A percentile compares a stretch with the other conserved stretches of the same genome.
Evolutionary conservation across 2,113 vertebrate species (phyloP).

Genomic region (Lophius piscatorius): DNA sequence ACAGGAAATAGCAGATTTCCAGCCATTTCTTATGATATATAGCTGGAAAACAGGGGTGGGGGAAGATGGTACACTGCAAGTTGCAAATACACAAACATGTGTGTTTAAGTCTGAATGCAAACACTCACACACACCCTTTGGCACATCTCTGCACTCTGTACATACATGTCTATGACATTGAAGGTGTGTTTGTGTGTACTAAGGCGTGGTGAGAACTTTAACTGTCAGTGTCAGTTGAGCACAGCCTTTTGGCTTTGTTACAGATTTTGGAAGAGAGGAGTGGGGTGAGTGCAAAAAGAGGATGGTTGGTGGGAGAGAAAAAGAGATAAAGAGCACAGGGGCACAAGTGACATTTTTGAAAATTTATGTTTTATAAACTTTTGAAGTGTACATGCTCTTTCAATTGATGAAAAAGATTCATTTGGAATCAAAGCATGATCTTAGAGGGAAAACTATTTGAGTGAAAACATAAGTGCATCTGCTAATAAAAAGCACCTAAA

Average conservation of each 20-base stretch:
- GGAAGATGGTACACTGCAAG: conserved; percentile 36
- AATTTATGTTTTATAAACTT: background rate
- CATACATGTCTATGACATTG: conserved; percentile 3
- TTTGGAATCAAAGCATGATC: background rate
- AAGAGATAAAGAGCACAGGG: background rate
- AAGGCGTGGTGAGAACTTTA: conserved; percentile 40
- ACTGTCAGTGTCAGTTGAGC: conserved; percentile 60
- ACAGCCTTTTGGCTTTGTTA: conserved; percentile 51
- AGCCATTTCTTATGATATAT: conserved; percentile 51
- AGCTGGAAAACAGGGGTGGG: conserved; percentile 20
- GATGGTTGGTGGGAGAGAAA: conserved; percentile 24
- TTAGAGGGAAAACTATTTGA: background rate
- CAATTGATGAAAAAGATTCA: background rate
- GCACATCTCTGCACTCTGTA: background rate
- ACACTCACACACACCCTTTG: conserved; percentile 9
- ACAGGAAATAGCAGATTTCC: conserved; percentile 61
- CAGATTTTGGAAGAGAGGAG: conserved; percentile 30
- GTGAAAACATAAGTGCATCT: background rate
- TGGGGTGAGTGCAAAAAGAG: conserved; percentile 8
- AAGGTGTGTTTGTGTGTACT: conserved; percentile 16
- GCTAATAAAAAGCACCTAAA: background rate
- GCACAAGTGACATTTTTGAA: background rate
- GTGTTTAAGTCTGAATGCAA: conserved; percentile 8
- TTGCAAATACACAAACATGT: conserved; percentile 27
- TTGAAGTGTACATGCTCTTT: background rate